phyloP scores from a whole-genome alignment of 2,888 invertebrate species.

The Helleia helle region DNA sequence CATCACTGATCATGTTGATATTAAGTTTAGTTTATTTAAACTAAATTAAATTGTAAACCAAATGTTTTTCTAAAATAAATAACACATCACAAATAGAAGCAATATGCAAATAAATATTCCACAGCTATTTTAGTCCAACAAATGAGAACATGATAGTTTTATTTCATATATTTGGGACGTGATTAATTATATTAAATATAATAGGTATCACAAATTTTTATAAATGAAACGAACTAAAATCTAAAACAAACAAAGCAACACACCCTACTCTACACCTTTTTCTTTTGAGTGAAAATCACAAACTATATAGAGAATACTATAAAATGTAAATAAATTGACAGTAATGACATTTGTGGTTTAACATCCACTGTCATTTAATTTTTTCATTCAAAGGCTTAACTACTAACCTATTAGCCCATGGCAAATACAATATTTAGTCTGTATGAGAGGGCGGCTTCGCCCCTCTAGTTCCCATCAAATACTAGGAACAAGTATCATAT shows the following conservation, averaged over 20 bases:
- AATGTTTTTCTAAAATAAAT: background rate
- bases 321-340: slow-evolving; percentile 29
- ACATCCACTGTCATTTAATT: background rate
- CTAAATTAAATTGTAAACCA: background rate
- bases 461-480: no score
- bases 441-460: no score
- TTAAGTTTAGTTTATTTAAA: slow-evolving; percentile 6
- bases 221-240: slow-evolving; percentile 26
- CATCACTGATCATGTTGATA: background rate
- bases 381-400: no score
- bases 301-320: slow-evolving; percentile 35
- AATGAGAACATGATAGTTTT: background rate
- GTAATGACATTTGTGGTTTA: slow-evolving; percentile 19
- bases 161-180: no score
- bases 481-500: no score
- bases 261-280: slow-evolving; percentile 61
- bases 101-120: background rate
- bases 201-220: slow-evolving; percentile 16
- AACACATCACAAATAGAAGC: background rate
- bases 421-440: no score
- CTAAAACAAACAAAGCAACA: slow-evolving; percentile 48
- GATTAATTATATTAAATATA: slow-evolving; percentile 16
- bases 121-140: background rate
- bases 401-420: no score
- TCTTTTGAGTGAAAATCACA: no score